Evolutionary conservation across 2,888 invertebrate genomes (phyloP), one percentile per base, ranked within the genome.

Genomic region (Neoitamus cyanurus): DNA sequence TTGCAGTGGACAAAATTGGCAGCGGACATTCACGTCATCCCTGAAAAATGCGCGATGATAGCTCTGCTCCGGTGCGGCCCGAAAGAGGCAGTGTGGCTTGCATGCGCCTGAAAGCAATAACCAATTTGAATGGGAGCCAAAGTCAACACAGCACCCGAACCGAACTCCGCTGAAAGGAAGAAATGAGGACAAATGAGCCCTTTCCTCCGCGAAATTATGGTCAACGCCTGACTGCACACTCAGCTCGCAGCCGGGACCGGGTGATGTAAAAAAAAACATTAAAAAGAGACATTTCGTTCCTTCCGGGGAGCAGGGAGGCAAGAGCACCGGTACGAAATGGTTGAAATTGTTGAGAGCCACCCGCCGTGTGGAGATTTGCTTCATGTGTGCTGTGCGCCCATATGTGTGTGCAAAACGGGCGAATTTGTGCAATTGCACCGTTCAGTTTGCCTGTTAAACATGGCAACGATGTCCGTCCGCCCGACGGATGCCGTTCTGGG

Each of bases 151-250:
- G 34, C 70, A 31, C n/a, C 30, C n/a, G 68, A 68, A n/a, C 15
- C 68, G 20, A 69, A 69, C 68, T 82, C 31, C 58, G 58, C 20
- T 20, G 78, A 80, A 80, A 34, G 25, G 25, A 69, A 69, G 58
- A 82, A 82, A 82, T 69, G 82, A 28, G 82, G 82, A 82, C 82
- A 82, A 48, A 48, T 78, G 77, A 77, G 46, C 78, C 78, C 48
- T 58, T 46, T 78, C 58, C 31, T 48, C n/a, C 0, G 13, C 31
- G 28, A 69, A 37, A 69, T 82, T 69, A 69, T 37, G 37, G 82
- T 69, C 82, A 82, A 69, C 82, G 82, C 69, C 82, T 82, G 82
- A 69, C 82, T 69, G 36, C 82, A 69, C 80, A 25, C 36, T 69
- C 37, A 82, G 11, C 58, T 58, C 25, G 58, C 25, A 25, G 58